Percentiles rank a stretch among this genome's conserved stretches.
Evolutionary conservation across 2,797 vertebrate genomes (phyloP).

Genomic region (Chiloscyllium punctatum): DNA sequence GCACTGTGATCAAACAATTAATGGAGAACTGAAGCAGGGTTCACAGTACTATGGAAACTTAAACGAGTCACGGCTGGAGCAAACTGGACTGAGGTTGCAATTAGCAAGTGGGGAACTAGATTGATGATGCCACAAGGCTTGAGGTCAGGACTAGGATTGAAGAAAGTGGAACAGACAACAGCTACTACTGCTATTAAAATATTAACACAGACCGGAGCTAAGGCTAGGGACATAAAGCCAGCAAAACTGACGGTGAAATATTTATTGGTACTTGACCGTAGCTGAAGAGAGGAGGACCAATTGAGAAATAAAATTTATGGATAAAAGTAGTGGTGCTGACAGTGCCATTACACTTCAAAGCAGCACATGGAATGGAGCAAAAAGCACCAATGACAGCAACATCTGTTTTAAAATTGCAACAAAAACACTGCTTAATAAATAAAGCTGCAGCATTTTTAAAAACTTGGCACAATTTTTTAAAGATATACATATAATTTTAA

Average conservation of each 20-base stretch:
- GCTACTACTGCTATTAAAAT: background rate
- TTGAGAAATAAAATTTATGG: conserved; percentile 17
- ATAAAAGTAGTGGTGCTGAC: conserved; percentile 7
- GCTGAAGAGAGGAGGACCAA: conserved; percentile 23
- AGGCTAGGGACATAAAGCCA: background rate
- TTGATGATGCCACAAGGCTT: background rate
- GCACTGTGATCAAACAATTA: background rate
- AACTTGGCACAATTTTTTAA: background rate
- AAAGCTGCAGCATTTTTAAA: background rate
- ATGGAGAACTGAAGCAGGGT: background rate
- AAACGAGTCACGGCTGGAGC: background rate
- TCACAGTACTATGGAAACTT: background rate
- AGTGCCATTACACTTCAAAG: conserved; percentile 26
- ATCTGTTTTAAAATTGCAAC: background rate
- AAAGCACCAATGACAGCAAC: background rate
- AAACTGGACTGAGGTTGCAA: background rate
- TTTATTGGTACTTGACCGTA: conserved; percentile 10
- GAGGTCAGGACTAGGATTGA: background rate
- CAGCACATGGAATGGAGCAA: background rate
- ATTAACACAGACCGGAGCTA: background rate
- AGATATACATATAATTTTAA: background rate
- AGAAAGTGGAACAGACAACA: background rate
- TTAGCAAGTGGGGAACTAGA: background rate
- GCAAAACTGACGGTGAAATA: background rate
- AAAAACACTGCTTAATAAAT: background rate